Percentiles rank a stretch among this genome's conserved stretches.
These are phyloP conservation scores for Chrysogorgia sp. DNA, from an alignment of 92 coral and sea anemone species.

Conservation along the genomic window DNA sequence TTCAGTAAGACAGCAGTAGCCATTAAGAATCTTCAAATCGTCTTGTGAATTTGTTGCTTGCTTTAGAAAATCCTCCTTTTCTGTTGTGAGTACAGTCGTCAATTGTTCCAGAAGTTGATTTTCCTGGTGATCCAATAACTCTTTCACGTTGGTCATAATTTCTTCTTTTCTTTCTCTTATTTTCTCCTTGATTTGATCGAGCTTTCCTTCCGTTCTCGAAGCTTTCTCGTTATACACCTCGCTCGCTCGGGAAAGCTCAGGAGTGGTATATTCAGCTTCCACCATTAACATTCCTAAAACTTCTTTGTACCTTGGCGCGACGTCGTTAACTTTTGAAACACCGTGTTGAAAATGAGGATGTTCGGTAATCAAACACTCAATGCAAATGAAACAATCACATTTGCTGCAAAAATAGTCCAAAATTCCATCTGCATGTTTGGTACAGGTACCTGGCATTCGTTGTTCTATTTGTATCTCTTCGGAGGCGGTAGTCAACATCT, in stretches of 20 bases:
- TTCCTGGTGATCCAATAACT: conserved; percentile 20
- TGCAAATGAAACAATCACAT: conserved; percentile 35
- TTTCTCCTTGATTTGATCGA: conserved; percentile 11
- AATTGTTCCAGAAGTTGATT: conserved; percentile 9
- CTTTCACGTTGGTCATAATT: conserved; percentile 2
- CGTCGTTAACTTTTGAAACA: conserved; percentile 33
- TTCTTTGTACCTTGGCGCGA: conserved; percentile 35
- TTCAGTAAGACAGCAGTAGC: conserved; percentile 26
- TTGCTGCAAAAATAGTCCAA: conserved; percentile 33
- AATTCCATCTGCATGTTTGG: conserved; percentile 6
- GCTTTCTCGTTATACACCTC: conserved; percentile 15
- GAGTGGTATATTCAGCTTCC: conserved; percentile 34
- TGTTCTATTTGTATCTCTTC: conserved; percentile 8
- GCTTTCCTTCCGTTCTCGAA: conserved; percentile 12
- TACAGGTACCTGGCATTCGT: conserved; percentile 21
- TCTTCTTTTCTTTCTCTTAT: conserved; percentile 32
- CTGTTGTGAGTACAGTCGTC: not conserved
- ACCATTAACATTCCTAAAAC: conserved; percentile 37
- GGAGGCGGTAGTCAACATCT: not conserved
- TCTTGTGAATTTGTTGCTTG: conserved; percentile 23
- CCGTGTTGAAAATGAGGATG: conserved; percentile 42
- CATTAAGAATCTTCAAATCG: conserved; percentile 15
- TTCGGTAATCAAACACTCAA: conserved; percentile 35
- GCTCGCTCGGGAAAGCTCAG: conserved; percentile 21
- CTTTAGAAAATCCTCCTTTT: conserved; percentile 15